Conservation (phyloP, 1,140 invertebrate species). For the Brachionus sp. region DNA sequence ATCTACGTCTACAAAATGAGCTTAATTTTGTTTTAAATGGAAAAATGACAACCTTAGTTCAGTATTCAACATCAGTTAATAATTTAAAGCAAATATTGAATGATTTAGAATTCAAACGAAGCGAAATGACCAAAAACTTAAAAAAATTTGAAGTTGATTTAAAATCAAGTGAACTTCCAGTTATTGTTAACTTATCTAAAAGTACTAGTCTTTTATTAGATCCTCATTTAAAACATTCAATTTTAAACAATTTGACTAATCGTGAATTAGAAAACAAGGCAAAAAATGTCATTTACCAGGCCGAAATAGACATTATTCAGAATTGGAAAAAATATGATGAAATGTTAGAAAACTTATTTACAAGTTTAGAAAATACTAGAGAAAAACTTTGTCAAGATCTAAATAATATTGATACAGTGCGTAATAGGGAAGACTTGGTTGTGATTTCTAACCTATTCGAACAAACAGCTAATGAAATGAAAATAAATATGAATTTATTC, state of each 20-base stretch:
- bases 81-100: background rate
- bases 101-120: background rate
- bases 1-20: background rate
- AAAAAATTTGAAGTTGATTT: slow-evolving; percentile 14
- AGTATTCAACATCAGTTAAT: background rate
- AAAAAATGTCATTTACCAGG: background rate
- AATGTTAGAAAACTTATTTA: background rate
- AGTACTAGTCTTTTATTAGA: background rate
- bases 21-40: background rate
- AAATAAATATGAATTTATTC: background rate
- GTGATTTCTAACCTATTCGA: background rate
- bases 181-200: background rate
- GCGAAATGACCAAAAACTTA: background rate
- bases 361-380: background rate
- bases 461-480: background rate
- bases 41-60: background rate
- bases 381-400: background rate
- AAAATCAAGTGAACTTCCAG: background rate
- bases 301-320: background rate
- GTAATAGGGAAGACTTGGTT: background rate
- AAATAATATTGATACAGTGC: background rate
- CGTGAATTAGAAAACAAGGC: background rate
- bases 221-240: background rate
- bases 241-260: background rate
- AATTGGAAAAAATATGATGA: slow-evolving; percentile 20